These are phyloP conservation scores for Trachelus tabidus DNA, from an alignment of 2,888 invertebrate species.

Conservation along the genomic window DNA sequence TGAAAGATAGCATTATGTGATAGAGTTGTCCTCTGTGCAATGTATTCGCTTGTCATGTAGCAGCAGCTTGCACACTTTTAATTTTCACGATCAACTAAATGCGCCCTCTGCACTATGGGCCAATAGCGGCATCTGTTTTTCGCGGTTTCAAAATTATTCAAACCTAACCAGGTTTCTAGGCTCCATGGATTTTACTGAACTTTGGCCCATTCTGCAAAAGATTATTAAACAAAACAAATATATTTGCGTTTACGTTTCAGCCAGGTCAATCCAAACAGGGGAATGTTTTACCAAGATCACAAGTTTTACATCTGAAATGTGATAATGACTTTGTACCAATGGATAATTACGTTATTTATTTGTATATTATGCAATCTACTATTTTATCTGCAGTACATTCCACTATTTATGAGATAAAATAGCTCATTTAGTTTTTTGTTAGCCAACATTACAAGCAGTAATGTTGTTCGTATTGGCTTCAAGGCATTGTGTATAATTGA, in stretches of 20 bases:
- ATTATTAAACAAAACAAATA: not conserved
- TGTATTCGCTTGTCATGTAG: not conserved
- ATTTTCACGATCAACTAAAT: not conserved
- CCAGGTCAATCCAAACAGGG: constrained; percentile 10
- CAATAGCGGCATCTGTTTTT: not conserved
- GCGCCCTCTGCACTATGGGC: not conserved
- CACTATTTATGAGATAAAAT: not conserved
- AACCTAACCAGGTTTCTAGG: no score
- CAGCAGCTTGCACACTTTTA: not conserved
- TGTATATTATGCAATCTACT: not conserved
- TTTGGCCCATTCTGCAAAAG: not conserved
- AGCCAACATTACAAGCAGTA: not conserved
- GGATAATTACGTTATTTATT: not conserved
- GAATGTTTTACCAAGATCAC: constrained; percentile 18
- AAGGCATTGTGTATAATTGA: not conserved
- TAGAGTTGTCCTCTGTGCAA: not conserved
- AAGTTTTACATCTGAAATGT: constrained; percentile 9
- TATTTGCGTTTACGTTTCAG: constrained; percentile 9
- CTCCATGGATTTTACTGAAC: not conserved
- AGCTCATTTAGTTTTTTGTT: not conserved
- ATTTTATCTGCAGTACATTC: not conserved
- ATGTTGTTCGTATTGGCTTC: not conserved
- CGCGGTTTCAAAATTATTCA: no score
- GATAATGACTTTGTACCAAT: not conserved
- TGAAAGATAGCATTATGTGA: not conserved